Conservation (phyloP, 2,113 vertebrate genomes). For the Forbesichthys papilliferus region DNA sequence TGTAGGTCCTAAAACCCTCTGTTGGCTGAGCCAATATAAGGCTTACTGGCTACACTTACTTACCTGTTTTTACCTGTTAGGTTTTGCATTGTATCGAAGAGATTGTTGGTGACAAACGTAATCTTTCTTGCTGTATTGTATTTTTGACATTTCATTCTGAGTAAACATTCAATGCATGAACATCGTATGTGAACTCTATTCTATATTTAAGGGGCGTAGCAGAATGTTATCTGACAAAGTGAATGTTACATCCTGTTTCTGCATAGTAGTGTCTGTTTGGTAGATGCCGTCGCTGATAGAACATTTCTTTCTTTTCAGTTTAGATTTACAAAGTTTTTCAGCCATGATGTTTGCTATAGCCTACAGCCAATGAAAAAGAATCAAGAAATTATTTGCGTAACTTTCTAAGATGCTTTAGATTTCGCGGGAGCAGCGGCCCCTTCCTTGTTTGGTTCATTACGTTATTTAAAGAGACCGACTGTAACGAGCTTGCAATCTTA, state of each 20-base stretch:
- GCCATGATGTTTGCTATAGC: slow-evolving; percentile 34
- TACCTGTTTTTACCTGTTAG: too few species aligned
- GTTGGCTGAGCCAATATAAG: too few species aligned
- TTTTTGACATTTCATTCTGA: too few species aligned
- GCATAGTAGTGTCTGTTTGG: not conserved
- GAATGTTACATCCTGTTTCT: not conserved
- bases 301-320: slow-evolving; percentile 61
- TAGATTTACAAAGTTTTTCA: slow-evolving; percentile 35
- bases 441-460: slow-evolving; percentile 33
- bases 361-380: not conserved
- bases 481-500: not conserved
- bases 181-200: too few species aligned
- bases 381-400: not conserved
- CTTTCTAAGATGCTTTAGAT: not conserved
- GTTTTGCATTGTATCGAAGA: too few species aligned
- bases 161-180: too few species aligned
- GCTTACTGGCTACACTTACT: too few species aligned
- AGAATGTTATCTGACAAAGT: too few species aligned
- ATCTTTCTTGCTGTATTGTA: too few species aligned
- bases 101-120: too few species aligned
- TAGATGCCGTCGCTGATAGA: slow-evolving; percentile 26
- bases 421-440: slow-evolving; percentile 5
- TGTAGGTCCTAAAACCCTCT: too few species aligned
- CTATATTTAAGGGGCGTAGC: not conserved
- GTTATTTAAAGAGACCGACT: slow-evolving; percentile 39